Evolutionary conservation across 2,797 vertebrate genomes (phyloP).

Genomic region (Enteromius mattozi): DNA sequence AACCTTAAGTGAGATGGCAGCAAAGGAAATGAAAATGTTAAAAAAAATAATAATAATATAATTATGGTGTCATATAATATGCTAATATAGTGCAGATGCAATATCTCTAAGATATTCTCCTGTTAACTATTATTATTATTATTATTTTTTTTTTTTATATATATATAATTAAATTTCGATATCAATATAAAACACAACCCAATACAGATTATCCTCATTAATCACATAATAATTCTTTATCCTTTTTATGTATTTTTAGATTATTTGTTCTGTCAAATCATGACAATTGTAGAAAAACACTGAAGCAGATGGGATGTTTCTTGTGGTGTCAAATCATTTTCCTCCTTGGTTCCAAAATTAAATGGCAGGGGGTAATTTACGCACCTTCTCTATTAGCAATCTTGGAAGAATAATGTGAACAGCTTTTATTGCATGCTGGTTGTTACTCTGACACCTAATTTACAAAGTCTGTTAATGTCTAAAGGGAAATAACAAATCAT

Average conservation of each 20-base stretch:
- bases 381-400: slow-evolving; percentile 16
- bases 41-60: no score
- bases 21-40: background rate
- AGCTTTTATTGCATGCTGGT: slow-evolving; percentile 45
- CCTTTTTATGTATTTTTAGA: background rate
- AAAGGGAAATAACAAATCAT: slow-evolving; percentile 48
- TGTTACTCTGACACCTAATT: slow-evolving; percentile 45
- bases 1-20: background rate
- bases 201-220: background rate
- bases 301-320: slow-evolving; percentile 27
- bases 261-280: background rate
- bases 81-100: no score
- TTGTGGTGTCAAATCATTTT: slow-evolving; percentile 5
- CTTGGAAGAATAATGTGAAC: slow-evolving; percentile 39
- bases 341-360: background rate
- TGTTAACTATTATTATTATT: background rate
- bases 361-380: slow-evolving; percentile 21
- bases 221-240: background rate
- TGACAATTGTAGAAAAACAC: background rate
- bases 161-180: background rate
- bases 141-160: no score
- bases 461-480: slow-evolving; percentile 47
- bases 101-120: background rate
- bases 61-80: no score
- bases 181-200: background rate